Evolutionary conservation across 2,113 vertebrate species (phyloP), one percentile per base, ranked within the genome.

Genomic region (Leptosomus discolor): DNA sequence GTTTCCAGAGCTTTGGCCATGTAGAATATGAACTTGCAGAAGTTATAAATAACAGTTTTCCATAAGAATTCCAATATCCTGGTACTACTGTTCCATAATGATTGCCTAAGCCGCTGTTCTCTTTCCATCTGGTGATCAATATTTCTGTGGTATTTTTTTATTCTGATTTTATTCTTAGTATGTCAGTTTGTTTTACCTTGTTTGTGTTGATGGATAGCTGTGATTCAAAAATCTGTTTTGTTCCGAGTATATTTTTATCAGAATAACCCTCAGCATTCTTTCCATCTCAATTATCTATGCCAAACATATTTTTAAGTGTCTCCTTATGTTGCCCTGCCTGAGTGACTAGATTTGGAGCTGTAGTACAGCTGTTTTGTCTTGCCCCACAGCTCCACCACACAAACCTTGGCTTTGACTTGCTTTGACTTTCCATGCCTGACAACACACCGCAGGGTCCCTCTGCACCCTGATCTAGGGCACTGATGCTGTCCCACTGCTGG

Each of bases 221-320:
- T 92, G 71, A 88, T 79, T 67, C 41, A 71, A 96, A 91, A 91
- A 54, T 60, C 53, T 51, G 12, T 97, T 74, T 92, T 46, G 26
- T 95, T 96, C 92, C n/a, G 85, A 91, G 67, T 88, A 70, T 85
- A 39, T 94, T 98, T 97, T 96, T 91, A 87, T 89, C 41, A 50
- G 63, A 96, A 85, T 82, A 63, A 65, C 34, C 79, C 53, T 94
- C 48, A 70, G 68, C 91, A 74, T 85, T n/a, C 65, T 67, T 95
- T 80, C 89, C 67, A 84, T 92, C 78, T 96, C 77, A 88, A 86
- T 94, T 83, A 78, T 69, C 79, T 87, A 65, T 24, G 13, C 84
- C 65, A 13, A 88, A 87, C 84, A 78, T 61, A 48, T 85, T 95
- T 95, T 91, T 39, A 70, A 69, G 51, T 50, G 27, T 94, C 74